phyloP scores from a whole-genome alignment of 2,797 vertebrate genomes.

The Periparus ater region DNA sequence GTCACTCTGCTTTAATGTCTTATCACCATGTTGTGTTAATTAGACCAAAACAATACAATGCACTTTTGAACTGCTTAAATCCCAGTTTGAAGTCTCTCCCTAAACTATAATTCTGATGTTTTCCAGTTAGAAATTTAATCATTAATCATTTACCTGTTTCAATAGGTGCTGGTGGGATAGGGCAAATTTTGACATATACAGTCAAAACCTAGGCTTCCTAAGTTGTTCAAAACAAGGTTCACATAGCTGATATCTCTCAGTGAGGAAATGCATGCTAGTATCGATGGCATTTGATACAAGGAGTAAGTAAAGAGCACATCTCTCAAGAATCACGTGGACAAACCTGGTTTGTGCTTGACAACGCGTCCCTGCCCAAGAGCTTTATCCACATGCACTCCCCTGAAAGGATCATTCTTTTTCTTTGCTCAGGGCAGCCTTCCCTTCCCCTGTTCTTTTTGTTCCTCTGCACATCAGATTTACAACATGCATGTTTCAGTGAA shows the following conservation, averaged over 20 bases:
- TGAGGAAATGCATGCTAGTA: fast-evolving
- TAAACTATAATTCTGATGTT: background rate
- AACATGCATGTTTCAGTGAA: fast-evolving
- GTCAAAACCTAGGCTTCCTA: background rate
- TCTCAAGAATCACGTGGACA: background rate
- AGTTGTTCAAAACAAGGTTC: background rate
- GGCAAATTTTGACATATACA: background rate
- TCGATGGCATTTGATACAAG: background rate
- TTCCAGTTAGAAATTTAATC: background rate
- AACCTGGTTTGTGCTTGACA: background rate
- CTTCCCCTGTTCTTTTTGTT: background rate
- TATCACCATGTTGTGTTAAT: slow-evolving; percentile 74
- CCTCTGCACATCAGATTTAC: background rate
- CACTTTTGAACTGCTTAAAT: slow-evolving; percentile 58
- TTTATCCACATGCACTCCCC: fast-evolving
- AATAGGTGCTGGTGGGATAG: background rate
- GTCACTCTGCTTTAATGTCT: slow-evolving; percentile 71
- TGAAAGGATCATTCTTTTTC: background rate
- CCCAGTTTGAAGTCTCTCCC: background rate
- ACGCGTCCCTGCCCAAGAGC: background rate
- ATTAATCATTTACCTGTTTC: background rate
- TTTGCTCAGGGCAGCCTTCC: background rate
- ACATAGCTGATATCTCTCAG: background rate
- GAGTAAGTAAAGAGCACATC: background rate
- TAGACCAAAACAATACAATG: slow-evolving; percentile 75